Evolutionary conservation across 2,888 invertebrate genomes (phyloP), one percentile per base, ranked within the genome.

Genomic region (Orthonevra nobilis): DNA sequence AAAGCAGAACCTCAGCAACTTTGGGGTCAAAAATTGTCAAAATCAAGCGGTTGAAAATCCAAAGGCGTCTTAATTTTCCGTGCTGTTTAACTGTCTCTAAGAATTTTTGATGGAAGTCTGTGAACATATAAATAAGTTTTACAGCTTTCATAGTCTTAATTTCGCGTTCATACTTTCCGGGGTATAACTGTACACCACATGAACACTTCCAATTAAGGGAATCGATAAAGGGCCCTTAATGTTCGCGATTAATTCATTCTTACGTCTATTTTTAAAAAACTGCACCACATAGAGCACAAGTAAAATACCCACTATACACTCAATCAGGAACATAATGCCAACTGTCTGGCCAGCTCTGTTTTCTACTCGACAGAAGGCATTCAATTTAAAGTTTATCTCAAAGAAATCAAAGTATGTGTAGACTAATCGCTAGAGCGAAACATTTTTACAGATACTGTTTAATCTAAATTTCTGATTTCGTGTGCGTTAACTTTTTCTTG

Each of bases 31-130:
- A 83, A 26, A 81, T 75, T 1, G 89, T 0, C 0, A 91, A 81
- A 19, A 89, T 86, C n/a, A 91, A 85, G 0, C 87, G 83, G 15
- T 89, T 87, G 5, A 91, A 87, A 7, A 89, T 84, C 84, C 90
- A 90, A 12, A 89, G 83, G 12, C 86, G 86, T 75, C 61, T 89
- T 3, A 82, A 82, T 4, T 81, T 85, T 5, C 90, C 90, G 66
- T 87, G 89, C 54, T 86, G 84, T 1, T 83, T 44, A 26, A 83
- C 83, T 26, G 54, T 56, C 0, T 48, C 26, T 5, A 52, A 61
- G 6, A 83, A 69, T 20, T 74, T 83, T 3, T 70, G 48, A 3
- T 85, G 52, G 40, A 81, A 44, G 40, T 56, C 4, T 72, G 50
- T 3, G 85, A 58, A 44, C 79, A n/a, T n/a, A n/a, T n/a, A 60